Evolutionary conservation across 2,888 invertebrate genomes (phyloP).

Genomic region (Lycia hirtaria): DNA sequence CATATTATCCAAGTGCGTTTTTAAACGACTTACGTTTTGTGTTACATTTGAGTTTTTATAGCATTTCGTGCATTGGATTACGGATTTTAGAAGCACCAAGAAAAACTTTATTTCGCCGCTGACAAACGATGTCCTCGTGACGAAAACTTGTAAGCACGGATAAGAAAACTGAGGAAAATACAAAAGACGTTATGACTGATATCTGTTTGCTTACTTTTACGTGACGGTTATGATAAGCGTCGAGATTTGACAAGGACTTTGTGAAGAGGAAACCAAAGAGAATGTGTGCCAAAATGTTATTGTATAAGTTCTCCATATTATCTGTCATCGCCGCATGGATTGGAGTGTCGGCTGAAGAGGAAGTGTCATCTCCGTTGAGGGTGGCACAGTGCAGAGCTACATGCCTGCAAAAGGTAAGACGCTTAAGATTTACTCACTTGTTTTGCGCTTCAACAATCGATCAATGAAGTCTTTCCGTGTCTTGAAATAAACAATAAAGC

Average conservation of each 20-base stretch:
- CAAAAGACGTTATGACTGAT: conserved; percentile 62
- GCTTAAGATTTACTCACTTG: neutral
- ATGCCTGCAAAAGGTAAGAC: conserved; percentile 88
- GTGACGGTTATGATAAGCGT: conserved; percentile 79
- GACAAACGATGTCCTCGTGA: conserved; percentile 61
- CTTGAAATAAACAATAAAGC: neutral
- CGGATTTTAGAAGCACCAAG: conserved; percentile 39
- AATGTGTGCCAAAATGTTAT: conserved; percentile 85
- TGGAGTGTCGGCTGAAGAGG: conserved; percentile 86
- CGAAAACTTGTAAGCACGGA: conserved; percentile 53
- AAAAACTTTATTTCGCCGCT: conserved; percentile 47
- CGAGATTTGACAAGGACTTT: conserved; percentile 62
- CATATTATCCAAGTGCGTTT: conserved; percentile 69
- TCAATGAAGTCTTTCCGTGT: neutral
- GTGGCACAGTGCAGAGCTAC: conserved; percentile 90
- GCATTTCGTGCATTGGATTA: conserved; percentile 46
- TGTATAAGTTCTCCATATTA: conserved; percentile 80
- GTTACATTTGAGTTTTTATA: conserved; percentile 58
- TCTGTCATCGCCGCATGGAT: conserved; percentile 77
- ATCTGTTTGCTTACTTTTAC: conserved; percentile 60
- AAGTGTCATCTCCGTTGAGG: conserved; percentile 89
- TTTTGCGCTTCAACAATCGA: neutral
- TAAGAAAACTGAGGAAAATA: conserved; percentile 52
- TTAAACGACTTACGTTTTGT: conserved; percentile 58
- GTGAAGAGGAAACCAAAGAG: conserved; percentile 75